Base-by-base conservation (phyloP, 2,797 vertebrate species). In the Sebastes hopkinsi region DNA sequence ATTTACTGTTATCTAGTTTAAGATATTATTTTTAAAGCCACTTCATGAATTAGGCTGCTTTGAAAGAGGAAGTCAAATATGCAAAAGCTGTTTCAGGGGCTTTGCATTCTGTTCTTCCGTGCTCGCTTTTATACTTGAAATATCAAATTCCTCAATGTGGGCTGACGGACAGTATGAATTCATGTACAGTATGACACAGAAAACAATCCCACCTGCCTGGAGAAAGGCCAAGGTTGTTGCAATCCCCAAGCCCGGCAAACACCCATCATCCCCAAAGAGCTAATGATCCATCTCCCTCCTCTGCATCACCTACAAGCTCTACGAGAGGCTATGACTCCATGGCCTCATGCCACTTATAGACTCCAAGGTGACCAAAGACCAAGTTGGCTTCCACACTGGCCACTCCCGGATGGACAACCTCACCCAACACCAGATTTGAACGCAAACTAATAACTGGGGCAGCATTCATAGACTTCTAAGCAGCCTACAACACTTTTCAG, bases 381-480 rank as follows among this genome's bases (percentile, higher is more conserved):
- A 46, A 46, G 6, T 18, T 46, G 6, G 6, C 42, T 46, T 46
- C 42, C 14, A 46, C 16, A 46, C 42, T 46, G 42, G 42, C 16
- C 6, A 3, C 16, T 46, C 16, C 42, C 16, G 0, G 42, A 0
- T 46, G 42, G 42, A 18, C 16, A 46, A 46, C 42, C 42, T 46
- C 42, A 46, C 1, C 42, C 42, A 46, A 46, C 42, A 46, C 16
- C 42, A 46, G 42, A 46, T 18, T 18, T 3, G 42, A 46, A 18
- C 6, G 1, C 42, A 0, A 0, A 46, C 42, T 46, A 46, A 16
- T 46, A 46, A 46, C 3, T 46, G 42, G 42, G 16, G 50, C 50
- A 52, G 50, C 18, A 52, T 52, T 52, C 50, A 52, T 52, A n/a
- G 50, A 52, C 20, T 18, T 52, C 50, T 9, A n/a, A 52, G 50